These are phyloP conservation scores for Zaprionus vittiger DNA, from an alignment of 1,140 invertebrate genomes.

Conservation along the genomic window DNA sequence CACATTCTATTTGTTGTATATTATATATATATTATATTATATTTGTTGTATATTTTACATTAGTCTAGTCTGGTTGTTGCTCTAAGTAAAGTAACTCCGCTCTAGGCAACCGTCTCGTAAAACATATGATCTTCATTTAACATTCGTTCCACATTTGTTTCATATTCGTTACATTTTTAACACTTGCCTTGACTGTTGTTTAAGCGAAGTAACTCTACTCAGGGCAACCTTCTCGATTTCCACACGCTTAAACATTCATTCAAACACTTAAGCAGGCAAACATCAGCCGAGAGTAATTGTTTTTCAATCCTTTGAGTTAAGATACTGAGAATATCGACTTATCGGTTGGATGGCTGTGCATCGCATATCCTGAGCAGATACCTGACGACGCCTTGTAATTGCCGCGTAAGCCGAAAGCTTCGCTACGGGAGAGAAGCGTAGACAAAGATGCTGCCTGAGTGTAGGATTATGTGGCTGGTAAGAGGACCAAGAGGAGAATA, in stretches of 20 bases:
- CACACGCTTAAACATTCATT: conserved; percentile 3
- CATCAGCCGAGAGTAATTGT: conserved; percentile 2
- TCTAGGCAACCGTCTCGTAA: neutral
- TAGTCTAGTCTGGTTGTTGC: too few relatives aligned
- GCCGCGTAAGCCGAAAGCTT: conserved; percentile 3
- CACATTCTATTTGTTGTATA: too few relatives aligned
- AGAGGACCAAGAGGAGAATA: neutral
- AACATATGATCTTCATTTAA: neutral
- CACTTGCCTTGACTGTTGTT: neutral
- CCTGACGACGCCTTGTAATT: conserved; percentile 6
- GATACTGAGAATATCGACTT: conserved; percentile 4
- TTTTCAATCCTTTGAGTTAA: conserved; percentile 4
- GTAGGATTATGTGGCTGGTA: neutral
- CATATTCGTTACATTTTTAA: neutral
- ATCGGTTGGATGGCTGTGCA: neutral
- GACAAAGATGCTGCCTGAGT: conserved; percentile 3
- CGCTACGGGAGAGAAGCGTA: neutral
- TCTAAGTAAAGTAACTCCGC: neutral
- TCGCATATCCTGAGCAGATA: neutral
- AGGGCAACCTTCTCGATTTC: neutral
- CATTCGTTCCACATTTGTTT: neutral
- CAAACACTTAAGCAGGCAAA: conserved; percentile 6
- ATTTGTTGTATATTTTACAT: too few relatives aligned
- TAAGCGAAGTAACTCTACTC: neutral
- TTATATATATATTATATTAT: too few relatives aligned